Base-by-base conservation (phyloP, 2,797 vertebrate genomes). In the Chelmon rostratus region DNA sequence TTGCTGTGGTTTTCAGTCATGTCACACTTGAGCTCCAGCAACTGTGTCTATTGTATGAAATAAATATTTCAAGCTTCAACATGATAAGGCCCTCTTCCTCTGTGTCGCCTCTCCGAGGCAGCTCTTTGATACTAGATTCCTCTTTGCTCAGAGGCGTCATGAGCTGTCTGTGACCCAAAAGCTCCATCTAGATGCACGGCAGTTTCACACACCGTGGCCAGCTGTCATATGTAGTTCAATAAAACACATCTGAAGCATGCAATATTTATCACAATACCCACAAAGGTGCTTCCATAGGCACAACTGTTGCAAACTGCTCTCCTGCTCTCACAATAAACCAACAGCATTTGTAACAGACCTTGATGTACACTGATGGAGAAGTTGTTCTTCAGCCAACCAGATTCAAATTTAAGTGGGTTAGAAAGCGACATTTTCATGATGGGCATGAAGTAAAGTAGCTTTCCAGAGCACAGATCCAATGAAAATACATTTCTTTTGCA, bases 51-150 rank as follows among this genome's bases (percentile, higher is more conserved):
- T 94, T 92, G 87, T 91, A 88, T 88, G 56, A 73, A 82, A 90
- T 93, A 87, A 90, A 94, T 93, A 92, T 92, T 95, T 92, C 77
- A 90, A 35, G 76, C 79, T 68, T 84, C 73, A 57, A 88, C 90
- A 92, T 69, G 88, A 89, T 87, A 82, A 91, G 80, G 66, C 70
- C 71, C 66, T 86, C 76, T 88, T 82, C 64, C 76, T 82, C 71
- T 72, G 76, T 79, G 81, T 85, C 33, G 52, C 75, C 40, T 83
- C 86, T 86, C 76, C 28, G 33, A 83, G 82, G 78, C 78, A 81
- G 49, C 79, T 65, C 83, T 91, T 85, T 92, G 86, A 93, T 91
- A 88, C 79, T 47, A 42, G 62, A 74, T 89, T 81, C 71, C 71
- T 82, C 56, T 77, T 78, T 83, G 72, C 81, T 85, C 64, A 28